A percentile compares a stretch with the other conserved stretches of the same genome.
These are phyloP conservation scores for Caenorhabditis auriculariae DNA, from an alignment of 2,888 invertebrate species.

Conservation along the genomic window DNA sequence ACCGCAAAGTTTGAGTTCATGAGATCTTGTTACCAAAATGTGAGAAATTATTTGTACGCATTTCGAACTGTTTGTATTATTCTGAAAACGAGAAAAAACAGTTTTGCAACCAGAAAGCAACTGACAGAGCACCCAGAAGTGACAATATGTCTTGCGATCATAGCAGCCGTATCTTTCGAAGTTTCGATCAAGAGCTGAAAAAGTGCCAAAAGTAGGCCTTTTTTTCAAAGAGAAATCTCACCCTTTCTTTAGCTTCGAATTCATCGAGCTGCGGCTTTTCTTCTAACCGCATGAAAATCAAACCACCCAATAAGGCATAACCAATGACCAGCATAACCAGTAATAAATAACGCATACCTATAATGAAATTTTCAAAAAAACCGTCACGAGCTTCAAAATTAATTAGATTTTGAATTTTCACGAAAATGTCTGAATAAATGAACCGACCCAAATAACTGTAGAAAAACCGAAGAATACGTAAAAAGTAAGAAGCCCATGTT, in stretches of 20 bases:
- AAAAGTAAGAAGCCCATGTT: conserved; percentile 15
- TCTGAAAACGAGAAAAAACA: too few relatives aligned
- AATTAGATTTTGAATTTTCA: too few relatives aligned
- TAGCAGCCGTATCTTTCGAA: too few relatives aligned
- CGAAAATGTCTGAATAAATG: not conserved
- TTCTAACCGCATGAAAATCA: conserved; percentile 22
- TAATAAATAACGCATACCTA: conserved; percentile 18
- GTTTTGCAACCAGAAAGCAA: too few relatives aligned
- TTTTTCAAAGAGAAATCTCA: not conserved
- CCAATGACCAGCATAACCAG: conserved; percentile 19
- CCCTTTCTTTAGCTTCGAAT: conserved; percentile 3
- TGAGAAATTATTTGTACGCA: not conserved
- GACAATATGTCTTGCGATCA: too few relatives aligned
- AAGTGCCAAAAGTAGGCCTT: too few relatives aligned
- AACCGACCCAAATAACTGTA: conserved; percentile 14
- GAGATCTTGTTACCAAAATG: not conserved
- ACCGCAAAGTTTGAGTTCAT: not conserved
- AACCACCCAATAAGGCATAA: conserved; percentile 27
- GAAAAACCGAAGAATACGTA: conserved; percentile 11
- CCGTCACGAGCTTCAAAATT: too few relatives aligned
- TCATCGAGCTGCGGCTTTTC: conserved; percentile 9
- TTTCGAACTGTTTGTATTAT: too few relatives aligned
- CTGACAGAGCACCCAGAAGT: too few relatives aligned
- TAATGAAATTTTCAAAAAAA: not conserved
- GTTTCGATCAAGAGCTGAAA: too few relatives aligned